Base-by-base conservation (phyloP, 2,113 vertebrate species). In the Acrocephalus arundinaceus region DNA sequence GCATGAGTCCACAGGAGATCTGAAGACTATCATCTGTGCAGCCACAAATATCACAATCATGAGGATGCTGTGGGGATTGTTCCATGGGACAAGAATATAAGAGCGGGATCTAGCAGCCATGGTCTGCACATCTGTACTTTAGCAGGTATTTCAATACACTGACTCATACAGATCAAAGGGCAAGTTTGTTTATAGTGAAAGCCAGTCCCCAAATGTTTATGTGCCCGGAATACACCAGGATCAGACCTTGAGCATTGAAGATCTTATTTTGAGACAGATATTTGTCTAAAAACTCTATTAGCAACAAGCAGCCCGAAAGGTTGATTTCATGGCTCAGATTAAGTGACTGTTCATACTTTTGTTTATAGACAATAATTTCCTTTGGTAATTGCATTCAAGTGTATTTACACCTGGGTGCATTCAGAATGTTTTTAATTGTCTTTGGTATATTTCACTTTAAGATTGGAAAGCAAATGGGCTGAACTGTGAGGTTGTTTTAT, bases 331-430 rank as follows among this genome's bases (percentile, higher is more conserved):
- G 46, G 31, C 37, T 94, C 30, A 87, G 74, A 96, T 73, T 78
- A 81, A 89, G 57, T 63, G 74, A 83, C 54, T 77, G 24, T 27
- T 95, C 61, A 41, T 91, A 85, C 70, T 61, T 93, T 59, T 66
- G 39, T 68, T 94, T 45, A 82, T 68, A 68, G 21, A 59, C 3
- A 91, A 72, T 91, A 68, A 94, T 89, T 95, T 94, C 43, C 15
- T 89, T 91, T 65, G 20, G 28, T 89, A 94, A 94, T 92, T 94
- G 18, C 0, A 0, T 94, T 94, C n/a, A 72, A 94, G 20, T 65
- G 18, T 93, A 68, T 94, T 94, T 96, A 89, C 87, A 95, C 74
- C 89, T 94, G 61, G 19, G 45, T 92, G 63, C 78, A 83, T 87
- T 88, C 71, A 49, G 59, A 85, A 72, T 30, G 41, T 25, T 94